A percentile compares a stretch with the other conserved stretches of the same genome.
These are phyloP conservation scores for Planiliza haematocheilus DNA, from an alignment of 2,113 vertebrate genomes.

Conservation along the genomic window DNA sequence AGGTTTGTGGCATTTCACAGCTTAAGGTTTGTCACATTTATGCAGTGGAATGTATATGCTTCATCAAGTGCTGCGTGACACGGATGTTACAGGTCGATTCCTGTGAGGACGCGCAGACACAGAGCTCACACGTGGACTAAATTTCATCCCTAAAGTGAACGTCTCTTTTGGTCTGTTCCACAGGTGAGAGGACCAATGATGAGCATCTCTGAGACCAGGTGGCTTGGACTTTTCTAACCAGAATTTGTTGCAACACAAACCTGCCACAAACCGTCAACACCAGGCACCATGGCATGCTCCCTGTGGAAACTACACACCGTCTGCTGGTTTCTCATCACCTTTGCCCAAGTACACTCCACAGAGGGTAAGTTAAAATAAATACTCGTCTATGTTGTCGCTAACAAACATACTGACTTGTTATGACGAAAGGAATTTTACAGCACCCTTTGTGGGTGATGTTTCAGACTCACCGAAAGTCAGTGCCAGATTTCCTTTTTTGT, in stretches of 20 bases:
- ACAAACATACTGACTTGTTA: constrained; percentile 29
- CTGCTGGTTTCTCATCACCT: constrained; percentile 93
- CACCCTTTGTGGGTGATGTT: constrained; percentile 4
- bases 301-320: constrained; percentile 94
- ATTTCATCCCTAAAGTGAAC: constrained; percentile 67
- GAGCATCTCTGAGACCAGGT: constrained; percentile 87
- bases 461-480: constrained; percentile 2
- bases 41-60: constrained; percentile 47
- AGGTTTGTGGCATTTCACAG: constrained; percentile 66
- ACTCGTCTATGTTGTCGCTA: too few species aligned
- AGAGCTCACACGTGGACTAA: constrained; percentile 35
- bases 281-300: constrained; percentile 93
- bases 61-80: constrained; percentile 40
- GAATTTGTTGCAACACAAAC: constrained; percentile 85
- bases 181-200: constrained; percentile 93
- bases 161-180: constrained; percentile 66
- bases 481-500: constrained; percentile 1
- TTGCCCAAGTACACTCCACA: constrained; percentile 92
- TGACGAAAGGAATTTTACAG: background rate
- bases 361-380: constrained; percentile 89
- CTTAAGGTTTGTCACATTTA: constrained; percentile 58
- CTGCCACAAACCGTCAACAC: constrained; percentile 85
- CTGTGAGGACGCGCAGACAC: constrained; percentile 37
- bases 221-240: constrained; percentile 91
- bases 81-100: constrained; percentile 44